Evolutionary conservation across 2,113 vertebrate genomes (phyloP), one percentile per base, ranked within the genome.

Genomic region (Podarcis muralis): DNA sequence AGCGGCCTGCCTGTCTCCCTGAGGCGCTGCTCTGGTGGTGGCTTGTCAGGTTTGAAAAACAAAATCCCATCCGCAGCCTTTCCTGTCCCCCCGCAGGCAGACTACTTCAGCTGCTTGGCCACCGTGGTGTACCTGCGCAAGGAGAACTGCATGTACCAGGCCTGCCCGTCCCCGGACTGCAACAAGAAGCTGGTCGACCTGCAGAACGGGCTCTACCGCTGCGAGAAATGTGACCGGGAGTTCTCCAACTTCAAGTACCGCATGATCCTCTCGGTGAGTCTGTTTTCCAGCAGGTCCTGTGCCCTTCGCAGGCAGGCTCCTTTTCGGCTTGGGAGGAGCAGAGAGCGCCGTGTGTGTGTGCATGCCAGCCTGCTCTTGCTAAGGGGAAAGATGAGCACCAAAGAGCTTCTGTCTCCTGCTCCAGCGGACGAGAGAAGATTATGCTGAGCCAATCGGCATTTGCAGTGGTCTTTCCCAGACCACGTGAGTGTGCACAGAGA

Each of bases 161-260:
- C 99, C 1, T 99, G 99, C 91, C 98, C 98, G 16, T 98, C 97
- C 90, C 98, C 97, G 89, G 98, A 99, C 84, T 99, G 99, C 97
- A 99, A 99, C 92, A 99, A 99, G 92, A 99, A 99, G 94, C 98
- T 99, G 96, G 96, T 99, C 27, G 98, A 99, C 95, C 98, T 98
- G 32, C 98, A 99, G 27, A 99, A 99, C 0, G 99, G 99, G 37
- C 97, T 99, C 87, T 99, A 96, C 91, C 98, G 99, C 81, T 99
- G 99, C 20, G 99, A 99, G 84, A 99, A 99, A 94, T 99, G 99
- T 0, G 98, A 99, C 95, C 97, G 97, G 32, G 99, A 99, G 69
- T 99, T 98, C 93, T 98, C 99, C 90, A 98, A 97, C 95, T 99
- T 99, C 97, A 99, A 99, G 95, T 99, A 99, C 95, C 98, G 99